Base-by-base conservation (phyloP, 1,140 invertebrate genomes). In the Neodiprion virginianus region DNA sequence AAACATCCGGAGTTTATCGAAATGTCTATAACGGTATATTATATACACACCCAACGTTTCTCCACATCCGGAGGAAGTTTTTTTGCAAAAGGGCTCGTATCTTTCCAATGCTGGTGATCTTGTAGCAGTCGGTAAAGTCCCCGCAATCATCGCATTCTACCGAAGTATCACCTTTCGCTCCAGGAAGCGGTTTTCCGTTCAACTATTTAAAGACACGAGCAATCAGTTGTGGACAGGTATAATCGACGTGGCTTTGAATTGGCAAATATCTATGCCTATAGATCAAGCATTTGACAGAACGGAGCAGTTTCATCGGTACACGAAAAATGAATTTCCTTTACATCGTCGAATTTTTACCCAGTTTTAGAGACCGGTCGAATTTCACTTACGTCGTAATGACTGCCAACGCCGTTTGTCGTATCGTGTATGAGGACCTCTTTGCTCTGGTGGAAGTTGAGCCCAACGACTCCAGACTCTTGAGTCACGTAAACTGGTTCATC, bases 11-110 rank as follows among this genome's bases (percentile, higher is more conserved):
- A 23, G 9, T 72, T 3, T 48, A 4, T 48, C 14, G 53, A 61
- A 21, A 72, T 5, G 5, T 40, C 28, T 3, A 40, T 1, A 40
- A 40, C 2, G 5, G 0, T 40, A 73, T 67, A 47, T 67, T 14
- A 47, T 66, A 48, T 74, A 85, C 89, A 84, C 86, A 94, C 93
- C 92, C 92, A 68, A 97, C 94, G 86, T 98, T 98, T 77, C 97
- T 91, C 93, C 95, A 96, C 94, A 98, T 96, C 76, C 96, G 92
- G 47, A 97, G 91, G 83, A 98, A 94, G 87, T 98, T 99, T 88
- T 99, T 99, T 86, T 96, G 95, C 71, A 97, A 90, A 53, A 98
- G 86, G 9, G 97, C 96, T 75, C 90, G 90, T 75, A 95, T 93
- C 81, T 94, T 94, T 48, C 94, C 93, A 50, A 89, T 87, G 12